Evolutionary conservation across 92 coral and sea anemone genomes (phyloP).

Genomic region (Montipora capitata): DNA sequence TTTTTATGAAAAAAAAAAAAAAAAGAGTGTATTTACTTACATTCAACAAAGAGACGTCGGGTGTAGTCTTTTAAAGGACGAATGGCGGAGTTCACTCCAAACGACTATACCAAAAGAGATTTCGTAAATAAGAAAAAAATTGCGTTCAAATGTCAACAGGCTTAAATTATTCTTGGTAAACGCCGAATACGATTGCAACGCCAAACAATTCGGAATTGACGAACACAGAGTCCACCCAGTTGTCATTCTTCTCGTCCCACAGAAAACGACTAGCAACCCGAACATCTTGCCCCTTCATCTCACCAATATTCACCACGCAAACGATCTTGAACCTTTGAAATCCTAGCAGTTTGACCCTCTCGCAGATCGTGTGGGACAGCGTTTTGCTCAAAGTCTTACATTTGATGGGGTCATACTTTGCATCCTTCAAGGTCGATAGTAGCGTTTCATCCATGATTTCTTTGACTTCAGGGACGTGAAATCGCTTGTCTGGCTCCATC

Average conservation of each 20-base stretch:
- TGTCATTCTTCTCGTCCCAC: conserved; percentile 94
- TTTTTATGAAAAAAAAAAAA: too few species aligned
- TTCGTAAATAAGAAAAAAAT: not conserved
- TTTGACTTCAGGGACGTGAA: conserved; percentile 90
- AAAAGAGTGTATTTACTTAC: too few species aligned
- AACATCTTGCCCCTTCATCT: conserved; percentile 88
- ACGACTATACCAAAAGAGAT: not conserved
- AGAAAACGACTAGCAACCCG: conserved; percentile 92
- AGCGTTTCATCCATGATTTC: conserved; percentile 91
- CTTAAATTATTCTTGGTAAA: conserved; percentile 81
- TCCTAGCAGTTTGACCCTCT: conserved; percentile 88
- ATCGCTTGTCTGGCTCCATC: conserved; percentile 95
- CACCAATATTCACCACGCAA: conserved; percentile 86
- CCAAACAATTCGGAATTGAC: conserved; percentile 83
- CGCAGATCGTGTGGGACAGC: conserved; percentile 89
- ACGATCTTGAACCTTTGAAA: conserved; percentile 83
- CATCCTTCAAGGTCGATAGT: conserved; percentile 85
- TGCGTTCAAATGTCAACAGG: not conserved
- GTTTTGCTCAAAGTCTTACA: conserved; percentile 85
- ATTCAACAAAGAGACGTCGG: not conserved
- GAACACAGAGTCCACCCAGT: conserved; percentile 91
- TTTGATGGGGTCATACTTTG: conserved; percentile 81
- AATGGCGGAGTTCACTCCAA: not conserved
- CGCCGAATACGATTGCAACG: conserved; percentile 89
- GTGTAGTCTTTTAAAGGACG: too few species aligned